These are phyloP conservation scores for Acanthurus tractus DNA, from an alignment of 2,797 vertebrate genomes.

Conservation along the genomic window DNA sequence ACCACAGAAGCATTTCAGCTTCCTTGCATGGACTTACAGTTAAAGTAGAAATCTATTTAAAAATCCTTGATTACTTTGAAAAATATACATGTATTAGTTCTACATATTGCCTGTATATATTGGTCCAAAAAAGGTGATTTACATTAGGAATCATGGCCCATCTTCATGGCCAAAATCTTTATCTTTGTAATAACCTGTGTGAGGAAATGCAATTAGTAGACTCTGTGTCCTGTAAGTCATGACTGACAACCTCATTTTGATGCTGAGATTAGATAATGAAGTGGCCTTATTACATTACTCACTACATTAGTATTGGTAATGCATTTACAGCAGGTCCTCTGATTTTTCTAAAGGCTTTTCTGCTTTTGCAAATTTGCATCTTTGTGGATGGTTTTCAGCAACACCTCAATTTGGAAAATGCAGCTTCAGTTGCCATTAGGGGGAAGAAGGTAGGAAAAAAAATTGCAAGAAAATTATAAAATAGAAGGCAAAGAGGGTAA, in stretches of 20 bases:
- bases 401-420: constrained; percentile 10
- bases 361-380: background rate
- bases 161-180: constrained; percentile 31
- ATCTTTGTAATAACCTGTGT: constrained; percentile 45
- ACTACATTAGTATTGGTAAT: constrained; percentile 8
- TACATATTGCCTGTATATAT: background rate
- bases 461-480: background rate
- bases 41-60: constrained; percentile 29
- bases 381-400: constrained; percentile 17
- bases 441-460: background rate
- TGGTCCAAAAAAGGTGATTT: constrained; percentile 33
- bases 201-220: constrained; percentile 45
- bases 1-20: background rate
- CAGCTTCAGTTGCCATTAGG: background rate
- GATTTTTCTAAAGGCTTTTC: background rate
- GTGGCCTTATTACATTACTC: constrained; percentile 1
- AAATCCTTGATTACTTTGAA: constrained; percentile 40
- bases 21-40: constrained; percentile 1
- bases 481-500: background rate
- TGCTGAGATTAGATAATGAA: constrained; percentile 28
- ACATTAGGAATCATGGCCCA: constrained; percentile 15
- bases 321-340: constrained; percentile 2
- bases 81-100: constrained; percentile 19
- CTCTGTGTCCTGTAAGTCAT: constrained; percentile 22
- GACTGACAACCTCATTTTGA: constrained; percentile 49